A percentile compares a stretch with the other conserved stretches of the same genome.
Evolutionary conservation across 1,140 invertebrate species (phyloP).

Genomic region (Drosophila kanapiae): DNA sequence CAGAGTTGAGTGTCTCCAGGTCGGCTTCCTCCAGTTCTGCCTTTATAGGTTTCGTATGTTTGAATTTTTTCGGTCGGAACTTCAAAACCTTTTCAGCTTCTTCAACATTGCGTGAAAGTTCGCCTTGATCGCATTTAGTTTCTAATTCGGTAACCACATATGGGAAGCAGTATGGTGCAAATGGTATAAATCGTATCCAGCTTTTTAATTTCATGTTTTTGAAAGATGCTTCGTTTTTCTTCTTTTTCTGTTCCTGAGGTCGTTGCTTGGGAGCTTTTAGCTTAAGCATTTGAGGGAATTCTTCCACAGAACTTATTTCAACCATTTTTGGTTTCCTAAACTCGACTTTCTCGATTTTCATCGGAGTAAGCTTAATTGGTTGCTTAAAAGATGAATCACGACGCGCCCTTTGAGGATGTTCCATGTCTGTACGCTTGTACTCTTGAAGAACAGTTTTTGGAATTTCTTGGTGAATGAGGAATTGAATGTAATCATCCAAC

Average conservation of each 20-base stretch:
- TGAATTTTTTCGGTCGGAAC: constrained; percentile 72
- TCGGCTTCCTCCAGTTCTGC: constrained; percentile 63
- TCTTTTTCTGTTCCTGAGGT: constrained; percentile 84
- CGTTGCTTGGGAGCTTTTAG: constrained; percentile 84
- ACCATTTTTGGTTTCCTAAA: constrained; percentile 65
- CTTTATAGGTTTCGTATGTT: constrained; percentile 53
- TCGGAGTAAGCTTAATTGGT: constrained; percentile 70
- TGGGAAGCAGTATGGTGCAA: constrained; percentile 70
- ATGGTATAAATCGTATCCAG: constrained; percentile 77
- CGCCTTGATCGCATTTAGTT: constrained; percentile 60
- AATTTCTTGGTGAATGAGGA: constrained; percentile 83
- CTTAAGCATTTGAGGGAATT: constrained; percentile 80
- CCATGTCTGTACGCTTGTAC: constrained; percentile 75
- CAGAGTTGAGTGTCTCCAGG: constrained; percentile 54
- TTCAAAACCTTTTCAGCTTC: constrained; percentile 72
- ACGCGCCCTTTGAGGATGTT: constrained; percentile 73
- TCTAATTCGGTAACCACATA: constrained; percentile 65
- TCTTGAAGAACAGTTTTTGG: constrained; percentile 81
- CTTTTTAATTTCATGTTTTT: constrained; percentile 80
- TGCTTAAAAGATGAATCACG: constrained; percentile 74
- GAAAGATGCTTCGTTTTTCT: constrained; percentile 75
- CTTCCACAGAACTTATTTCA: constrained; percentile 75
- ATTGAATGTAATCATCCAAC: constrained; percentile 83
- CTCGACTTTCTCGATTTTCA: constrained; percentile 77
- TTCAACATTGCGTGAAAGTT: constrained; percentile 79